A percentile compares a stretch with the other conserved stretches of the same genome.
phyloP scores from a whole-genome alignment of 2,113 vertebrate genomes.

The Scatophagus argus region DNA sequence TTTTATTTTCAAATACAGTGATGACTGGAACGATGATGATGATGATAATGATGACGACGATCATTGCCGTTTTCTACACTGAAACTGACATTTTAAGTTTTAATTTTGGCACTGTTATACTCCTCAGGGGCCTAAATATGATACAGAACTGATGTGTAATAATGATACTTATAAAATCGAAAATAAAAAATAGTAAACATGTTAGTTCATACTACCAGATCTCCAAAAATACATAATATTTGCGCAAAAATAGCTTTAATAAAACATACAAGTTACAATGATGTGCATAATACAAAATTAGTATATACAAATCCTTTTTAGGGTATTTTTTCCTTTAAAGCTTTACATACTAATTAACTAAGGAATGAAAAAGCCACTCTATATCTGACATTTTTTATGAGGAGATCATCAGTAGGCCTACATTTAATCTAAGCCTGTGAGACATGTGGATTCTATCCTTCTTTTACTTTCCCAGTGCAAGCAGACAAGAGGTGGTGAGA shows the following conservation, averaged over 20 bases:
- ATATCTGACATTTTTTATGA: constrained; percentile 16
- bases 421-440: not conserved
- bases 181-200: too few relatives aligned
- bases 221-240: not conserved
- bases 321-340: not conserved
- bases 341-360: not conserved
- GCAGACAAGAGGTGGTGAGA: not conserved
- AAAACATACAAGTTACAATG: too few relatives aligned
- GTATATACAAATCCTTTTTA: not conserved
- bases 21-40: too few relatives aligned
- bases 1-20: too few relatives aligned
- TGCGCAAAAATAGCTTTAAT: too few relatives aligned
- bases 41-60: too few relatives aligned
- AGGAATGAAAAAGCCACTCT: not conserved
- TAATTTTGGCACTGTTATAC: too few relatives aligned
- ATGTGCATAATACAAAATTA: not conserved
- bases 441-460: not conserved
- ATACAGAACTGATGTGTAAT: not conserved
- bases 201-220: too few relatives aligned
- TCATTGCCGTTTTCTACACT: too few relatives aligned
- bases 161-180: too few relatives aligned
- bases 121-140: too few relatives aligned
- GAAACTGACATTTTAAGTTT: too few relatives aligned
- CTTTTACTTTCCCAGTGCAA: not conserved
- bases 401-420: constrained; percentile 22